Evolutionary conservation across 2,113 vertebrate genomes (phyloP), one percentile per base, ranked within the genome.

Genomic region (Anoplopoma fimbria): DNA sequence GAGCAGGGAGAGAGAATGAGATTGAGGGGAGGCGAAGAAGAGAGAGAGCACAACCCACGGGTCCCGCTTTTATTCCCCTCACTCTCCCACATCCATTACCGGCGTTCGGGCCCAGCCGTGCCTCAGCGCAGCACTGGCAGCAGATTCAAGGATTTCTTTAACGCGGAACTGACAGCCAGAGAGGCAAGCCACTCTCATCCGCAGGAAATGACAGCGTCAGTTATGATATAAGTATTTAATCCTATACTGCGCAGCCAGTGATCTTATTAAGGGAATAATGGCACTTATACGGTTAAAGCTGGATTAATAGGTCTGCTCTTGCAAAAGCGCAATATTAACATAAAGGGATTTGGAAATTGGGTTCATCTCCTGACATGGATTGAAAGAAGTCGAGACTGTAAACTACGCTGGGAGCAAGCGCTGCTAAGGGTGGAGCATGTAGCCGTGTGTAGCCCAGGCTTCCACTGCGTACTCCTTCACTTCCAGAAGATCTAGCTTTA

Each of bases 211-310:
- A 94, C 93, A 93, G 92, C 88, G 93, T 93, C 93, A 93, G 94
- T 95, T 95, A 93, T 93, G 93, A 94, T 95, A 93, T 94, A 94
- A 96, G 95, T 93, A 93, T 95, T 95, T 95, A 96, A 96, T 95
- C 95, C 95, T 86, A 92, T 95, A 95, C 92, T 91, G 93, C 94
- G 93, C 93, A 95, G 93, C 92, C 94, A 87, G 88, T 95, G 95
- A 95, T 95, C 94, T 95, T 95, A 96, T 96, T 96, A 95, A 92
- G 93, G 93, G 93, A 94, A 96, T 95, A 96, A 95, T 95, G 91
- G 91, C 93, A 94, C 88, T 95, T 95, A 95, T 92, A 89, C 92
- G 88, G 93, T 93, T 95, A 95, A 94, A 95, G 93, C 94, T 93
- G 94, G 95, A 95, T 96, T 95, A 96, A 96, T 95, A 93, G 94